Evolutionary conservation across 2,888 invertebrate genomes (phyloP).

Genomic region (Notodromas monacha): DNA sequence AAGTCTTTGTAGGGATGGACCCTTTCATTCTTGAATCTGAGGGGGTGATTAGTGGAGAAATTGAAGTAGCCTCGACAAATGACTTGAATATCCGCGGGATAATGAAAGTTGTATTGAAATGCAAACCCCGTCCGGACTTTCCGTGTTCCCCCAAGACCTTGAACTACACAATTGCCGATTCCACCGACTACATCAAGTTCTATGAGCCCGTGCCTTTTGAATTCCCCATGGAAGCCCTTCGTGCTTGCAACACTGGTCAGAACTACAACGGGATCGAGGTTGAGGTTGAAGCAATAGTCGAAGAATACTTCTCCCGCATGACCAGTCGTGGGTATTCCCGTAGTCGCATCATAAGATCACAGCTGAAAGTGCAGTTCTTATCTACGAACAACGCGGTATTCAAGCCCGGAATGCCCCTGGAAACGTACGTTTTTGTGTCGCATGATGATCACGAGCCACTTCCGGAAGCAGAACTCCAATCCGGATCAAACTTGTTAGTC

Average conservation of each 20-base stretch:
- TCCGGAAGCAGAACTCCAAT: too few relatives aligned
- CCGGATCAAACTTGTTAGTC: too few relatives aligned
- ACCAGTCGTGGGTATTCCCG: constrained; percentile 8
- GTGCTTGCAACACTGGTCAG: constrained; percentile 5
- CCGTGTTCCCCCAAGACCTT: background rate
- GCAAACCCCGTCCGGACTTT: too few relatives aligned
- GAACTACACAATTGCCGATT: too few relatives aligned
- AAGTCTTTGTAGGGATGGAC: constrained; percentile 11
- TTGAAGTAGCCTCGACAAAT: too few relatives aligned
- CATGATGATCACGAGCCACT: too few relatives aligned
- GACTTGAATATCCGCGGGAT: too few relatives aligned
- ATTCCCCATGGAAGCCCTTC: constrained; percentile 6
- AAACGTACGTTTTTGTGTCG: too few relatives aligned
- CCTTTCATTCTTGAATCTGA: constrained; percentile 11
- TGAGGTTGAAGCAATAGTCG: constrained; percentile 9
- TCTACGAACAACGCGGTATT: constrained; percentile 8
- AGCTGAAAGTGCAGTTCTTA: constrained; percentile 8
- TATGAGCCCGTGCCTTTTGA: too few relatives aligned
- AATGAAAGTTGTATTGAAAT: too few relatives aligned
- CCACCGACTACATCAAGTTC: too few relatives aligned
- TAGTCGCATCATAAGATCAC: constrained; percentile 8
- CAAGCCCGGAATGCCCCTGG: constrained; percentile 10
- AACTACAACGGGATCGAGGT: constrained; percentile 8
- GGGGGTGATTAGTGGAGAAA: too few relatives aligned
- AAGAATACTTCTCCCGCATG: constrained; percentile 9